Conservation (phyloP, 2,888 invertebrate species). For the Meliscaeva auricollis region DNA sequence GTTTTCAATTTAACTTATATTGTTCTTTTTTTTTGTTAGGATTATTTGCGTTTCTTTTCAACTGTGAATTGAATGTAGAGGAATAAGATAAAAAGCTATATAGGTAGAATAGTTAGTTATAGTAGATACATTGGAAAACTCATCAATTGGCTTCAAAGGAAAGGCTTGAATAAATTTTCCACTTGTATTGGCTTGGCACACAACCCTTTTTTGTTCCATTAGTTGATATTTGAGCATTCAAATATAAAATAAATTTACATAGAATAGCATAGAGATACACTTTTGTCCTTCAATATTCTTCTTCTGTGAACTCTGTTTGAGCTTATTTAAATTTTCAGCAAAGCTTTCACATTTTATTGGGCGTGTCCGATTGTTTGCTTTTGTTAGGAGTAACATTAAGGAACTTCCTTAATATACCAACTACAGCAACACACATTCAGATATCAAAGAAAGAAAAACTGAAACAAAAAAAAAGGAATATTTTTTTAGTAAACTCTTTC, state of each 20-base stretch:
- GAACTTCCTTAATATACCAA: background rate
- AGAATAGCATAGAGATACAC: slow-evolving; percentile 2
- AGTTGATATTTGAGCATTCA: slow-evolving; percentile 68
- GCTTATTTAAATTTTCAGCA: slow-evolving; percentile 71
- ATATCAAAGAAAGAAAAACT: background rate
- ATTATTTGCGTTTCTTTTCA: slow-evolving; percentile 72
- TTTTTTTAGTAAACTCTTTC: too few relatives aligned
- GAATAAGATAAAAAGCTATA: slow-evolving; percentile 23
- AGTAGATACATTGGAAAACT: slow-evolving; percentile 30
- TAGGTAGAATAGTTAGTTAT: background rate
- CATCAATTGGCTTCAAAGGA: slow-evolving; percentile 75
- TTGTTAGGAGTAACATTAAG: slow-evolving; percentile 11
- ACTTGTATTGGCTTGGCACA: slow-evolving; percentile 65
- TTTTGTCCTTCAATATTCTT: slow-evolving; percentile 35
- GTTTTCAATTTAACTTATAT: slow-evolving; percentile 74
- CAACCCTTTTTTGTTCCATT: slow-evolving; percentile 73
- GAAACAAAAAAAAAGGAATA: background rate
- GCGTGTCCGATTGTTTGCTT: slow-evolving; percentile 64
- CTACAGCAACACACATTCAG: background rate
- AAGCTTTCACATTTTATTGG: slow-evolving; percentile 61
- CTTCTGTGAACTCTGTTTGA: slow-evolving; percentile 33
- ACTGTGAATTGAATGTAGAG: slow-evolving; percentile 40
- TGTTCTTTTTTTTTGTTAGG: slow-evolving; percentile 66
- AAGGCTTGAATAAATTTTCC: slow-evolving; percentile 76
- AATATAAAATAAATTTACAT: slow-evolving; percentile 45